phyloP scores from a whole-genome alignment of 2,888 invertebrate species.

The Polydrusus tereticollis region DNA sequence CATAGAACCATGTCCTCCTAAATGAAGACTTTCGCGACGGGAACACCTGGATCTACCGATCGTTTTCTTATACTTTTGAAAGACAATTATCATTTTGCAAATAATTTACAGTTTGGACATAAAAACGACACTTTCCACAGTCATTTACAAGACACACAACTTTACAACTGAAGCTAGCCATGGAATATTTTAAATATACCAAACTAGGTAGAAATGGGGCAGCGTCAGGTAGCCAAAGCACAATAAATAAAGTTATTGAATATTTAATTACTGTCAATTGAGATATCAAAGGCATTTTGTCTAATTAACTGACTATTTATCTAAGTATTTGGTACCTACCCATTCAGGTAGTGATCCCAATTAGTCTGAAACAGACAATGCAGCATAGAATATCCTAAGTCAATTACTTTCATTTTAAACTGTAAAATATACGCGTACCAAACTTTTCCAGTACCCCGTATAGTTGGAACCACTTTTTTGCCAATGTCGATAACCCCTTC shows the following conservation, averaged over 20 bases:
- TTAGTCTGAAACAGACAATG: constrained; percentile 15
- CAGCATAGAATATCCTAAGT: constrained; percentile 31
- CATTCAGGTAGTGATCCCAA: constrained; percentile 25
- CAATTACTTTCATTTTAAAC: constrained; percentile 36
- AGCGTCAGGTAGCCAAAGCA: too few relatives aligned
- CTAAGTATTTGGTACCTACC: constrained; percentile 26
- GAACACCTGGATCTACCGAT: too few relatives aligned
- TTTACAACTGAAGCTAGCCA: too few relatives aligned
- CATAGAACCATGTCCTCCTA: neutral
- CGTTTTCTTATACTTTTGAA: neutral
- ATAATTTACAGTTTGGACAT: neutral
- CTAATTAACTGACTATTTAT: too few relatives aligned
- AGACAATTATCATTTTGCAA: neutral
- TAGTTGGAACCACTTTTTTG: constrained; percentile 8
- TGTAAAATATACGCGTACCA: too few relatives aligned
- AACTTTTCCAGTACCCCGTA: neutral
- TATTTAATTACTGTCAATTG: neutral
- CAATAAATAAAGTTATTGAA: neutral
- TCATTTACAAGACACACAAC: neutral
- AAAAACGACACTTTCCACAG: too few relatives aligned
- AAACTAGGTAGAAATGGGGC: too few relatives aligned
- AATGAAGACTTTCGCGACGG: neutral
- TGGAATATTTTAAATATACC: too few relatives aligned
- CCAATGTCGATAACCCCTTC: constrained; percentile 27
- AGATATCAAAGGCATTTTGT: too few relatives aligned